Base-by-base conservation (phyloP, 23 tunicate species). In the Halocynthia roretzi region DNA sequence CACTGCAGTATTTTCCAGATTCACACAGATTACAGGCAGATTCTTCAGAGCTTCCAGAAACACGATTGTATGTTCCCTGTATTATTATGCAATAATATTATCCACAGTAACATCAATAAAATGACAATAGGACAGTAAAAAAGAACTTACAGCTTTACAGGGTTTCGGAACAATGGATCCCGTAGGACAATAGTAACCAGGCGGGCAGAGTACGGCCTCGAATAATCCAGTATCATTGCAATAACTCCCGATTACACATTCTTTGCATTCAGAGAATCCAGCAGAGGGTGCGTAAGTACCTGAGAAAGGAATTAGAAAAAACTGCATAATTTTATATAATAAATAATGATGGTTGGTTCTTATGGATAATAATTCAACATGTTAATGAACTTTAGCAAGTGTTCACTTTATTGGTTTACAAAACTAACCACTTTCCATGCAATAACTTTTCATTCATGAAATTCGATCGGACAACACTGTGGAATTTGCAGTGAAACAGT, bases 11-110 rank as follows among this genome's bases (percentile, higher is more conserved):
- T 7, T 12, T 73, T 11, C 98, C 98, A 22, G 66, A 80, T 5
- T 57, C 56, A 81, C 98, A 92, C 8, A 70, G 80, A 61, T 83
- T 70, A 70, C 98, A 92, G 21, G 78, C 92, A 19, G 54, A 11
- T 19, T 54, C 78, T 8, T 79, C 83, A 18, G 23, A 15, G 56
- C 78, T 82, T 2, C 84, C 92, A 7, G 52, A 6, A 20, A 82
- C 98, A 51, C 66, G 77, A 82, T 92, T 92, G 79, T 72, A 92
- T 8, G 92, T 92, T 8, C 98, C 98, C 98, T 92, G 67, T n/a
- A 56, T 56, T 5, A 18, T 10, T 56, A 57, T 9, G 10, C 44
- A 56, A 76, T n/a, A 56, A 76, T 56, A 18, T 14, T 14, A 14
- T 12, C n/a, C 1, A 71, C 50, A 40, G 14, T 71, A 71, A 1